phyloP scores from a whole-genome alignment of 2,797 vertebrate species.

The Trachurus trachurus region DNA sequence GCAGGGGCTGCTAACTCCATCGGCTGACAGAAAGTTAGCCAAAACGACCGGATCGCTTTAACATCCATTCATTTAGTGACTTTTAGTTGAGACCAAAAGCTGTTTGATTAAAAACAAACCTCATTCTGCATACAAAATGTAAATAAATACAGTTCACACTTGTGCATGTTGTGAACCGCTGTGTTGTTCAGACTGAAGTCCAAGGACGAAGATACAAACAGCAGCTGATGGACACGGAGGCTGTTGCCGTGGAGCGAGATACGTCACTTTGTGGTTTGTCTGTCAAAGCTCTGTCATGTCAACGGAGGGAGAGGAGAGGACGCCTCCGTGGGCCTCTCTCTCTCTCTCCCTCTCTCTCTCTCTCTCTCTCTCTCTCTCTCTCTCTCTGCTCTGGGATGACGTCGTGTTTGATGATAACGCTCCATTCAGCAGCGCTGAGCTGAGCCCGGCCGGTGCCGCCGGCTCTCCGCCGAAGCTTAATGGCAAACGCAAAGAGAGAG shows the following conservation, averaged over 20 bases:
- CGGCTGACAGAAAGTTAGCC: too few relatives aligned
- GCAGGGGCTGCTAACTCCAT: too few relatives aligned
- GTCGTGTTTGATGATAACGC: conserved; percentile 11
- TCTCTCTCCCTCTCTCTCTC: conserved; percentile 6
- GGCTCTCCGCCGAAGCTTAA: conserved; percentile 33
- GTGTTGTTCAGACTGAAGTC: not conserved
- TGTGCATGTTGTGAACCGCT: not conserved
- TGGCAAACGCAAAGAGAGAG: conserved; percentile 31
- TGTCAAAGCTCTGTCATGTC: conserved; percentile 28
- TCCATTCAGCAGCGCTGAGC: conserved; percentile 52
- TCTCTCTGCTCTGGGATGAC: conserved; percentile 20
- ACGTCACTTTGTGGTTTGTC: conserved; percentile 8
- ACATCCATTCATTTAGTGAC: not conserved
- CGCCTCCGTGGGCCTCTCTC: conserved; percentile 14
- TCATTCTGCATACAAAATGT: too few relatives aligned
- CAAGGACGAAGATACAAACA: not conserved
- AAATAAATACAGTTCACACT: not conserved
- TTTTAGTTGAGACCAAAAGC: not conserved
- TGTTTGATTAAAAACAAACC: not conserved
- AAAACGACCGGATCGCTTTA: too few relatives aligned
- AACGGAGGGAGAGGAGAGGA: conserved; percentile 17
- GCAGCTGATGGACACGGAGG: not conserved
- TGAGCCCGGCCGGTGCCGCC: conserved; percentile 30
- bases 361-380: conserved; percentile 8
- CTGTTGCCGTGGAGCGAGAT: not conserved